These are phyloP conservation scores for Paramacrobiotus metropolitanus DNA, from an alignment of 1,140 invertebrate genomes.

Conservation along the genomic window DNA sequence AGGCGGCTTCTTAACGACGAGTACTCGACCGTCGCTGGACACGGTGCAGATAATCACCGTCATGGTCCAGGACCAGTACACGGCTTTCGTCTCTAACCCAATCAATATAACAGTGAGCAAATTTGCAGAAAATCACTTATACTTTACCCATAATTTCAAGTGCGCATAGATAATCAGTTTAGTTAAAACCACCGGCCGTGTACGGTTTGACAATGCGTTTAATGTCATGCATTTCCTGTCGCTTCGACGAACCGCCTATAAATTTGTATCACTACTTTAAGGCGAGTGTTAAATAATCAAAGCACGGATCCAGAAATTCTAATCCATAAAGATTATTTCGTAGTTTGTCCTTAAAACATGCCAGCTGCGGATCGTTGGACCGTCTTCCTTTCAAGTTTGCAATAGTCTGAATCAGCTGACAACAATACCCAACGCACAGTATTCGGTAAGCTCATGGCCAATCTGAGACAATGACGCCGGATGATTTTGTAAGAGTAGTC, in stretches of 20 bases:
- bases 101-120: background rate
- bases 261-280: too few relatives aligned
- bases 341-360: slow-evolving; percentile 1
- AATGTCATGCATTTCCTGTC: too few relatives aligned
- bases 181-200: too few relatives aligned
- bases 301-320: background rate
- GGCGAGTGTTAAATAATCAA: too few relatives aligned
- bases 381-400: background rate
- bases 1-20: background rate
- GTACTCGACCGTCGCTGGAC: background rate
- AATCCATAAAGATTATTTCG: background rate
- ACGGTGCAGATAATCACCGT: background rate
- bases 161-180: too few relatives aligned
- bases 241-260: too few relatives aligned
- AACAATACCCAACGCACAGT: background rate
- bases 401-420: background rate
- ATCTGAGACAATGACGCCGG: background rate
- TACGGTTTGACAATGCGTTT: too few relatives aligned
- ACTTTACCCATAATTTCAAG: too few relatives aligned
- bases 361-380: background rate
- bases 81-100: background rate
- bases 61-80: background rate
- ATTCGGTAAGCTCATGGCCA: background rate
- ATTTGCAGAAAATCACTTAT: background rate
- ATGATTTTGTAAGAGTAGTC: background rate